These are phyloP conservation scores for Thripadectes ignobilis DNA, from an alignment of 2,797 vertebrate genomes.

Conservation along the genomic window DNA sequence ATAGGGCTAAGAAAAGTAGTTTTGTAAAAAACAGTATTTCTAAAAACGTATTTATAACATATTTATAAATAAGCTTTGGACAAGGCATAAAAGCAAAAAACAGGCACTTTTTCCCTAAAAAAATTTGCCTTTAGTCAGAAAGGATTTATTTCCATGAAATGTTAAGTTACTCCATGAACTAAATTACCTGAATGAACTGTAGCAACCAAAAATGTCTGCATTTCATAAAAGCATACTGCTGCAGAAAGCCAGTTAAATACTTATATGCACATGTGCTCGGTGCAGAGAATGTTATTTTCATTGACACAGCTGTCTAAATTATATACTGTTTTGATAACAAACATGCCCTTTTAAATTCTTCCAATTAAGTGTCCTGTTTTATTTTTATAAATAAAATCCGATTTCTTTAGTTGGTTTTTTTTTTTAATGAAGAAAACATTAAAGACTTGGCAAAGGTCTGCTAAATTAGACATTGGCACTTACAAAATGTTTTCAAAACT, in stretches of 20 bases:
- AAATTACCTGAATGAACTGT: neutral
- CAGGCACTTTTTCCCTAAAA: neutral
- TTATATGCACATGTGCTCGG: neutral
- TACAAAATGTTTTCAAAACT: neutral
- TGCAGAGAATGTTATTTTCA: neutral
- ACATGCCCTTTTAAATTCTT: neutral
- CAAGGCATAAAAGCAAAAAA: neutral
- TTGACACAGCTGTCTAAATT: neutral
- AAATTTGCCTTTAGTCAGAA: neutral
- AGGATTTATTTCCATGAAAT: neutral
- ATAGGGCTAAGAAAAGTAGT: neutral
- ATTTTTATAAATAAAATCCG: neutral
- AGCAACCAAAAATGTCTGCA: neutral
- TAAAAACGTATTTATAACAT: neutral
- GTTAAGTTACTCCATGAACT: neutral
- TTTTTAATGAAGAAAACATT: neutral
- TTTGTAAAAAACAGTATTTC: neutral
- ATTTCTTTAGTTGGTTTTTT: neutral
- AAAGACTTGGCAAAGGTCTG: neutral
- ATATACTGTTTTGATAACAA: conserved; percentile 8
- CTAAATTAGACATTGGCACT: neutral
- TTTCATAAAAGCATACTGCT: neutral
- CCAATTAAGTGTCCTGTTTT: neutral
- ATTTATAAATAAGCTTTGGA: neutral
- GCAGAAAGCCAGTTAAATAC: neutral